Conservation (phyloP, 2,888 invertebrate genomes). For the Nemurella pictetii region DNA sequence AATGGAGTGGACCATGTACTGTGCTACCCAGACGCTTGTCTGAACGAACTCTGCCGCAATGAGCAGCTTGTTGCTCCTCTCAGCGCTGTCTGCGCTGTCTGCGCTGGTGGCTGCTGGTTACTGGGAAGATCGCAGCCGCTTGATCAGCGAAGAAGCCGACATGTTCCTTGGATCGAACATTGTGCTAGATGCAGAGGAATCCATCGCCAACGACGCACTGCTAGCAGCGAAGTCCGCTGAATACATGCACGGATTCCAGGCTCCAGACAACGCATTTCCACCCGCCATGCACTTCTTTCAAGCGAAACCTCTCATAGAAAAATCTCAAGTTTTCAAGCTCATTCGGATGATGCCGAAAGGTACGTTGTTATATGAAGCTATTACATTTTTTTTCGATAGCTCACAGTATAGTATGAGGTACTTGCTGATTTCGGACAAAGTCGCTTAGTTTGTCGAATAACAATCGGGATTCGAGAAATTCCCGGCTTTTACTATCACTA, state of each 20-base stretch:
- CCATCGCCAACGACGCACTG: not conserved
- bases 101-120: not conserved
- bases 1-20: not conserved
- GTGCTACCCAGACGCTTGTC: too few relatives aligned
- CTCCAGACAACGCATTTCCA: constrained; percentile 56
- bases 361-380: too few relatives aligned
- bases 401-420: too few relatives aligned
- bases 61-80: not conserved
- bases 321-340: constrained; percentile 67
- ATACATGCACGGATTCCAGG: not conserved
- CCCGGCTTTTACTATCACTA: too few relatives aligned
- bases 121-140: not conserved
- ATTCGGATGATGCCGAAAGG: constrained; percentile 74
- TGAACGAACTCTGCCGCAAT: not conserved
- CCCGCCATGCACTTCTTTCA: constrained; percentile 68
- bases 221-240: not conserved
- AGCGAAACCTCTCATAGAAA: constrained; percentile 60
- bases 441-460: too few relatives aligned
- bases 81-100: not conserved
- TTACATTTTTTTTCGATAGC: too few relatives aligned
- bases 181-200: not conserved
- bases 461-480: too few relatives aligned
- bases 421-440: too few relatives aligned
- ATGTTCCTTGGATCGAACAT: not conserved
- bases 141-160: not conserved